Evolutionary conservation across 2,113 vertebrate species (phyloP), one percentile per base, ranked within the genome.

Genomic region (Sturnus vulgaris): DNA sequence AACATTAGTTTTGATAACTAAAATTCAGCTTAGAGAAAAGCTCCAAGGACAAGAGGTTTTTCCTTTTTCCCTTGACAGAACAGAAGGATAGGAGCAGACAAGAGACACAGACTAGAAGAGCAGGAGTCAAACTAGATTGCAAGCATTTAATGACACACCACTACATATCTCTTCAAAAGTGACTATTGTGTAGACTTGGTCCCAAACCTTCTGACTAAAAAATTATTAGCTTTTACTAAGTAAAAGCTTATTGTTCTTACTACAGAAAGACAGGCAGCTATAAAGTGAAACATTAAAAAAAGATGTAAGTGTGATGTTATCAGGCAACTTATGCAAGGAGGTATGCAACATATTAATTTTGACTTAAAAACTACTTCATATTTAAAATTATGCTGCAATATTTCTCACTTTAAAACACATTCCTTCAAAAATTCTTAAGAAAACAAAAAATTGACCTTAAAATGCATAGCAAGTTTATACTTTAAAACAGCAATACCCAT

Each of bases 401-500:
- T 77, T 81, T 86, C 68, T 78, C 63, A 55, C 42, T 75, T 94
- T 35, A 78, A 92, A 93, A 73, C 9, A 87, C 7, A 12, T 3
- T 39, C 18, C 14, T 87, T 71, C 21, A 83, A 42, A 39, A 70
- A 56, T 56, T 79, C 24, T 44, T 50, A 71, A 63, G 23, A 61
- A 86, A 49, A 78, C 30, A 68, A 10, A 69, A 76, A 15, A 72
- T 1, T 59, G 13, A 37, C 37, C 81, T 94, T 91, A 93, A 92
- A 76, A 86, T n/a, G 33, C 15, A 78, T 9, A 91, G 39, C 46
- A 95, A 42, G 59, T 56, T 73, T 37, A 82, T 46, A 77, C 72
- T 90, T 90, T 88, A 71, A 80, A 93, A 89, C 11, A 86, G 80
- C 84, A 96, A 91, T 79, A 82, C 30, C 78, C 55, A 65, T 93